Conservation (phyloP, 2,888 invertebrate species). For the Meteorus cinctellus region DNA sequence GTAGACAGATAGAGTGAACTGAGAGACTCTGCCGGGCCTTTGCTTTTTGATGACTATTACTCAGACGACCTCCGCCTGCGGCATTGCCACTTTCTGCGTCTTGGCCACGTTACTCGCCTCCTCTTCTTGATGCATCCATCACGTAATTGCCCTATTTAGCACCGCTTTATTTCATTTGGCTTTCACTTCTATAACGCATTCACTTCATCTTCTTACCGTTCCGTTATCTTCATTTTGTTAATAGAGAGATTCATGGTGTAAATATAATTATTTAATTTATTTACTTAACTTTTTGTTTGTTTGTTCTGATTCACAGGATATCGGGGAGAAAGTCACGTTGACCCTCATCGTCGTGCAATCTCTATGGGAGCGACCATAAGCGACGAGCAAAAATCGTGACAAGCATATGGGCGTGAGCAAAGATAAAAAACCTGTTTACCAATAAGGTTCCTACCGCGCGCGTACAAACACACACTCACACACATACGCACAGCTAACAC, state of each 20-base stretch:
- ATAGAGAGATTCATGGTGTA: slow-evolving; percentile 14
- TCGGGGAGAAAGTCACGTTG: slow-evolving; percentile 14
- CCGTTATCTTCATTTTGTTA: background rate
- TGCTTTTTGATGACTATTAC: background rate
- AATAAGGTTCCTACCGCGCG: slow-evolving; percentile 15
- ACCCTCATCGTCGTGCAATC: slow-evolving; percentile 28
- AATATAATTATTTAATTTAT: background rate
- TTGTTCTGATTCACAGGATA: background rate
- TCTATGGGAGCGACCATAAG: slow-evolving; percentile 39
- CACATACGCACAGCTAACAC: background rate
- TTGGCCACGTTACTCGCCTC: slow-evolving; percentile 21
- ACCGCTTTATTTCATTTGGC: slow-evolving; percentile 57
- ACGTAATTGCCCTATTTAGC: slow-evolving; percentile 61
- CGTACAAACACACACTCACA: background rate
- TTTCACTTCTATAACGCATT: slow-evolving; percentile 50
- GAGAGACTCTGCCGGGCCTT: background rate
- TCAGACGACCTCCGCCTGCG: background rate
- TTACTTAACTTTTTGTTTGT: background rate
- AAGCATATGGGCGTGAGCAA: slow-evolving; percentile 59
- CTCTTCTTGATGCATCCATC: slow-evolving; percentile 47
- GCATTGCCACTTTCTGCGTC: background rate
- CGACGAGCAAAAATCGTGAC: slow-evolving; percentile 57
- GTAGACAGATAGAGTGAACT: background rate
- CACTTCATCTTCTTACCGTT: background rate
- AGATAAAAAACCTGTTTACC: slow-evolving; percentile 59